Evolutionary conservation across 2,888 invertebrate genomes (phyloP).

Genomic region (Napeogenes sylphis): DNA sequence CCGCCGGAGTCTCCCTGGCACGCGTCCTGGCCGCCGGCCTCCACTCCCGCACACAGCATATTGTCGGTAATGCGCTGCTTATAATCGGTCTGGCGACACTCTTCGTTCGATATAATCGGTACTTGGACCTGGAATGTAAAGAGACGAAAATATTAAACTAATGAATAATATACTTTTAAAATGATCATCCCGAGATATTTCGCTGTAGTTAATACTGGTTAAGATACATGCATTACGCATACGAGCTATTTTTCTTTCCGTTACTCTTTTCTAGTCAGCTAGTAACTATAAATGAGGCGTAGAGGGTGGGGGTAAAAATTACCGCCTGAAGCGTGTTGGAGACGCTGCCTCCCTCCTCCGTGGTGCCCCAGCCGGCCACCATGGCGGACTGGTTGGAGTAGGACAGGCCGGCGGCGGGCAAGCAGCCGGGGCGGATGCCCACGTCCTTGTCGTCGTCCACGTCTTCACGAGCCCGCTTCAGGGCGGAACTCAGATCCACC

Average conservation of each 20-base stretch:
- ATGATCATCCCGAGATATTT: no score
- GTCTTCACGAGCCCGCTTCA: conserved; percentile 43
- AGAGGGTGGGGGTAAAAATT: no score
- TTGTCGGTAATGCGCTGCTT: conserved; percentile 84
- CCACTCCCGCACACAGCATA: conserved; percentile 88
- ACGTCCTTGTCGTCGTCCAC: conserved; percentile 43
- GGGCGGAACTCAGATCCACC: conserved; percentile 61
- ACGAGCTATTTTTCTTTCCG: no score
- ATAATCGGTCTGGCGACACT: conserved; percentile 83
- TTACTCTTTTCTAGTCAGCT: no score
- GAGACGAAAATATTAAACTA: neutral
- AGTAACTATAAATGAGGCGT: no score
- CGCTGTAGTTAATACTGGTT: no score
- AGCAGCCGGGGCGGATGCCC: conserved; percentile 85
- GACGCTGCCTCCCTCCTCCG: conserved; percentile 82
- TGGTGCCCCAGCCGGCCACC: conserved; percentile 90
- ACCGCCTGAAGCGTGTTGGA: conserved; percentile 86
- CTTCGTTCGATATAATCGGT: conserved; percentile 70
- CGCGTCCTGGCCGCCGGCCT: conserved; percentile 85
- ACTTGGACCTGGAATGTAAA: conserved; percentile 56
- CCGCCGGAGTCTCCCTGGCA: conserved; percentile 91
- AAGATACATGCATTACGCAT: no score
- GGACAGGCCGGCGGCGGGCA: conserved; percentile 80
- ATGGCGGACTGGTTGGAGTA: conserved; percentile 74
- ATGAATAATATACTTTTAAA: no score